These are phyloP conservation scores for Bufotes viridis DNA, from an alignment of 2,797 vertebrate species.

Conservation along the genomic window DNA sequence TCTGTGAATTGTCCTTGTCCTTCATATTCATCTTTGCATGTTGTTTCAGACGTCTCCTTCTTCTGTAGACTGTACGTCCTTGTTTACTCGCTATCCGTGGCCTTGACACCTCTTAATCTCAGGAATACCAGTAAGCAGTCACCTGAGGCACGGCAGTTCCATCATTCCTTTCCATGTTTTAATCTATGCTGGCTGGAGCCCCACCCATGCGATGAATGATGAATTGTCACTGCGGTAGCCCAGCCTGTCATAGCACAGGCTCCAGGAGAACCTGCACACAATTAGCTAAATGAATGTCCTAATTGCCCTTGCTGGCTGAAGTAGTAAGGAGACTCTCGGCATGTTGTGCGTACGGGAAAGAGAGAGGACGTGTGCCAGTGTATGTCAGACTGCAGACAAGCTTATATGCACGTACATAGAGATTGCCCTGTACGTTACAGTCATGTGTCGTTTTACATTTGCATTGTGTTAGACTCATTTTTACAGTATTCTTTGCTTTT, in stretches of 20 bases:
- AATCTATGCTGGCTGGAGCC: slow-evolving; percentile 50
- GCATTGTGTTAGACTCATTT: neutral
- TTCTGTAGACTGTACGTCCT: slow-evolving; percentile 1
- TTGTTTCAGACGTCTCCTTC: neutral
- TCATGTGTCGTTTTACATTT: neutral
- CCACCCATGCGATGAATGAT: slow-evolving; percentile 58
- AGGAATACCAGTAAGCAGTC: neutral
- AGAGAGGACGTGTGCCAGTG: slow-evolving; percentile 16
- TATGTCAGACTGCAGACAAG: slow-evolving; percentile 3
- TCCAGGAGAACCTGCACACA: slow-evolving; percentile 66
- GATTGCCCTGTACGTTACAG: neutral
- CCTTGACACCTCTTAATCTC: slow-evolving; percentile 10
- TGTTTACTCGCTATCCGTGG: slow-evolving; percentile 16
- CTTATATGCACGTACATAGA: neutral
- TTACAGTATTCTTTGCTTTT: neutral
- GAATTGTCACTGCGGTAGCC: slow-evolving; percentile 62
- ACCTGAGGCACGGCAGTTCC: slow-evolving; percentile 27
- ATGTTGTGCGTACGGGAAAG: slow-evolving; percentile 54
- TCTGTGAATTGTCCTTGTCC: neutral
- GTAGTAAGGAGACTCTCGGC: slow-evolving; percentile 66
- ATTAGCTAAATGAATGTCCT: slow-evolving; percentile 69
- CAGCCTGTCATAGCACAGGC: slow-evolving; percentile 62
- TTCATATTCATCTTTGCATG: slow-evolving; percentile 19
- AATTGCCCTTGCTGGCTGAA: slow-evolving; percentile 68
- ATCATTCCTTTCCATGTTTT: slow-evolving; percentile 43